phyloP scores from a whole-genome alignment of 2,888 invertebrate species.

The Rotaria magnacalcarata region DNA sequence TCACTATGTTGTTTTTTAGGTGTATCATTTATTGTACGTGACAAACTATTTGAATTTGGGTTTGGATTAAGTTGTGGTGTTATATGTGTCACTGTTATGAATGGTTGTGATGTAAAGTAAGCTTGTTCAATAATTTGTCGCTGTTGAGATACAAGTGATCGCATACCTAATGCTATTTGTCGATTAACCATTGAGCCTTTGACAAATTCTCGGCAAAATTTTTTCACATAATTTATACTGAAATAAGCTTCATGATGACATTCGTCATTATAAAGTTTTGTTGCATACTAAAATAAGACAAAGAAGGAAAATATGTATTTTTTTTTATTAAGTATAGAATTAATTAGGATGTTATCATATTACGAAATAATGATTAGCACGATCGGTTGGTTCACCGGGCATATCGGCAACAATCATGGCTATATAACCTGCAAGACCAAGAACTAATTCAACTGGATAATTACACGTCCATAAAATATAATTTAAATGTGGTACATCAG shows the following conservation, averaged over 20 bases:
- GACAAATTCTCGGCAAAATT: slow-evolving; percentile 2
- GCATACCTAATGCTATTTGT: slow-evolving; percentile 1
- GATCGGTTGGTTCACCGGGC: slow-evolving; percentile 24
- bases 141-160: slow-evolving; percentile 9
- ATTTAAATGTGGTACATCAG: not conserved
- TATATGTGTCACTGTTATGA: not conserved
- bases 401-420: slow-evolving; percentile 29
- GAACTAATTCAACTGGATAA: slow-evolving; percentile 24
- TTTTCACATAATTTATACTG: not conserved
- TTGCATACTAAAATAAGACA: not conserved
- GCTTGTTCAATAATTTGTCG: not conserved
- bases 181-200: not conserved
- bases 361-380: slow-evolving; percentile 34
- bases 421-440: slow-evolving; percentile 12
- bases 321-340: not conserved
- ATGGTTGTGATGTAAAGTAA: not conserved
- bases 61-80: not conserved
- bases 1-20: not conserved
- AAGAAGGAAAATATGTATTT: not conserved
- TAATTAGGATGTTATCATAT: not conserved
- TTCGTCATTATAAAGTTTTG: slow-evolving; percentile 17
- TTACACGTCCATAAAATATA: slow-evolving; percentile 12
- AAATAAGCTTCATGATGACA: slow-evolving; percentile 17
- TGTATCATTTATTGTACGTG: not conserved
- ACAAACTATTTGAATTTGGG: not conserved